Conservation (phyloP, 2,888 invertebrate genomes). For the Lathronympha strigana region DNA sequence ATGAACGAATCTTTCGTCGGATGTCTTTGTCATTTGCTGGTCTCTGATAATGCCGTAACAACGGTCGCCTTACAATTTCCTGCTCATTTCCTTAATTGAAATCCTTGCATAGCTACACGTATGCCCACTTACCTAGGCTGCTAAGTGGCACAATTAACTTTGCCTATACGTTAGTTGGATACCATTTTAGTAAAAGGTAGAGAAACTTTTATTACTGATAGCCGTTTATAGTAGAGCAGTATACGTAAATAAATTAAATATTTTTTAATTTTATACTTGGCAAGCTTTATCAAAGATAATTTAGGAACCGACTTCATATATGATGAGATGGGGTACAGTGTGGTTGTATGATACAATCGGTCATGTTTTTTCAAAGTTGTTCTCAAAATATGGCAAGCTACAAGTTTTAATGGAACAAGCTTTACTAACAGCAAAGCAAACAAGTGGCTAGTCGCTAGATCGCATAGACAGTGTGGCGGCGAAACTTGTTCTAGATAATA, state of each 20-base stretch:
- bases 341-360: no score
- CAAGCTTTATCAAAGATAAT: no score
- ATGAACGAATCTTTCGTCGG: background rate
- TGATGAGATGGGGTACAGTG: no score
- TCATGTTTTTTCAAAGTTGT: no score
- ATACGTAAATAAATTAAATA: no score
- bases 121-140: slow-evolving; percentile 13
- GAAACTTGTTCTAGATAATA: slow-evolving; percentile 1
- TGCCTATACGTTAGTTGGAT: background rate
- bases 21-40: background rate
- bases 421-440: slow-evolving; percentile 1
- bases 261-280: no score
- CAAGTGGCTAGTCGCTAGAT: background rate
- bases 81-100: slow-evolving; percentile 39
- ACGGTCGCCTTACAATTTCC: slow-evolving; percentile 38
- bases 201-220: background rate
- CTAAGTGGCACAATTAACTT: slow-evolving; percentile 9
- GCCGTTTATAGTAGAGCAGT: no score
- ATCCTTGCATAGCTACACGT: slow-evolving; percentile 36
- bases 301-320: no score
- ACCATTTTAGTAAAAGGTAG: background rate
- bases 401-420: background rate
- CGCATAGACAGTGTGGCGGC: background rate
- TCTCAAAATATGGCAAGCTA: background rate
- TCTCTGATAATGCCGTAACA: slow-evolving; percentile 19